Evolutionary conservation across 1,140 invertebrate species (phyloP), one percentile per base, ranked within the genome.

Genomic region (Bombus balteatus): DNA sequence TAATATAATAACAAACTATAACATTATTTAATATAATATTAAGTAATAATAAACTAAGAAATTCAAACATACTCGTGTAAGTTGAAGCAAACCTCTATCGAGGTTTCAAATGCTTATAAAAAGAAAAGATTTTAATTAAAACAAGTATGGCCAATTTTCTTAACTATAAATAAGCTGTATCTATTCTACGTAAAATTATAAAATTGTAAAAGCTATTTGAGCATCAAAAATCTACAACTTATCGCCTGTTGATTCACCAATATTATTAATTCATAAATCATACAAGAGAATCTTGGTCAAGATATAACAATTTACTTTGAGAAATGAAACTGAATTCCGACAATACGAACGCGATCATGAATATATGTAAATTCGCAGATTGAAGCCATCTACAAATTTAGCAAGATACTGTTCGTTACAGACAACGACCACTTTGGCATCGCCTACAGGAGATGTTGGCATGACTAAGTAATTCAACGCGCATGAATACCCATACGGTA

Each of bases 401-500:
- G 65, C 66, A 73, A 85, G 77, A 79, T 57, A 39, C n/a, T 73
- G 53, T 59, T 53, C 53, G 76, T 39, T 85, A 47, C 83, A 78
- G 43, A 76, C 62, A 41, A 15, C 74, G 62, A 68, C 74, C 65
- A 83, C 47, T 83, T 53, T 37, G 32, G 59, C 39, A 57, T 83
- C 53, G 43, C 34, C 66, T 59, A 37, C 39, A 18, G 32, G 41
- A 66, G 83, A 72, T 53, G 68, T 39, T 73, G 39, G 77, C 41
- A 73, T 41, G 83, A 71, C 77, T 80, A 43, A 80, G 68, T 85
- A 85, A 85, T 85, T 85, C 72, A 85, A 53, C 68, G 70, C 77
- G 83, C 83, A 66, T 85, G 83, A 85, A 85, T 85, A 73, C 53
- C 37, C 53, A 72, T 43, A 79, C 47, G 76, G 66, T 62, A 84